Conservation (phyloP, 2,797 vertebrate genomes). For the Rhabdophis nuchalis region DNA sequence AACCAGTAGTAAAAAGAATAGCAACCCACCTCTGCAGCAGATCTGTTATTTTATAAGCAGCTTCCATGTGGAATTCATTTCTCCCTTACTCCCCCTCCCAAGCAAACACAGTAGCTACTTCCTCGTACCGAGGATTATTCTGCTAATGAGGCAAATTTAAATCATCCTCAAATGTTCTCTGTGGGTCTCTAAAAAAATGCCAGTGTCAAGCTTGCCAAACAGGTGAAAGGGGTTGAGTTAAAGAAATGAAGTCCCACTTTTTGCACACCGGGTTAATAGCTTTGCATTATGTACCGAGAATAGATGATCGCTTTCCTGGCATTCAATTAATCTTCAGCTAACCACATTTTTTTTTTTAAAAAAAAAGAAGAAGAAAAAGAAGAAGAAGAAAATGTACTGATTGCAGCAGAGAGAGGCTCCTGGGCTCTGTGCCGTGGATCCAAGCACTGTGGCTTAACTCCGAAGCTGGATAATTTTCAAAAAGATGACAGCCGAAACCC, state of each 20-base stretch:
- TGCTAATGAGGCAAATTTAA: slow-evolving; percentile 12
- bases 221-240: background rate
- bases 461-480: slow-evolving; percentile 58
- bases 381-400: slow-evolving; percentile 40
- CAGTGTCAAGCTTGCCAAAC: background rate
- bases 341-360: background rate
- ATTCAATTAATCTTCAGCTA: slow-evolving; percentile 40
- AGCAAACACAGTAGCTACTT: background rate
- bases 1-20: too few relatives aligned
- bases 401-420: slow-evolving; percentile 38
- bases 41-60: background rate
- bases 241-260: background rate
- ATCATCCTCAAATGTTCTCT: background rate
- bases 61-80: background rate
- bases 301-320: slow-evolving; percentile 33
- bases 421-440: slow-evolving; percentile 38
- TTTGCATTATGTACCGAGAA: slow-evolving; percentile 16
- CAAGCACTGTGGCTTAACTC: slow-evolving; percentile 45
- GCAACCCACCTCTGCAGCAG: too few relatives aligned
- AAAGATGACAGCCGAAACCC: slow-evolving; percentile 64
- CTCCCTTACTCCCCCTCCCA: background rate
- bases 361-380: slow-evolving; percentile 32
- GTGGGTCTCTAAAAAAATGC: background rate
- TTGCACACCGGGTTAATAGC: slow-evolving; percentile 27
- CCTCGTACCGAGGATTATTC: background rate